phyloP scores from a whole-genome alignment of 2,888 invertebrate species.

The Drosophila parthenogenetica region DNA sequence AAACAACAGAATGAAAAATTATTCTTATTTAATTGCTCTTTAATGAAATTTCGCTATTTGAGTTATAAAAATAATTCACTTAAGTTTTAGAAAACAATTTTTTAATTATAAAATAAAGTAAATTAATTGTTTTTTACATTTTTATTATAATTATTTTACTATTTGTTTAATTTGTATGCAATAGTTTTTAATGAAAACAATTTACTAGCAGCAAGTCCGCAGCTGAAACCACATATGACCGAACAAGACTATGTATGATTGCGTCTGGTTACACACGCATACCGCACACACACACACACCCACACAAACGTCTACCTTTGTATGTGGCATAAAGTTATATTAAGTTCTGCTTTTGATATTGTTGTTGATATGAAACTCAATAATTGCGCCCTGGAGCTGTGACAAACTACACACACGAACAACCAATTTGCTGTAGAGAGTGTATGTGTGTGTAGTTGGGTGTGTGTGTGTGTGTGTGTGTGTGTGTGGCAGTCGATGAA shows the following conservation, averaged over 20 bases:
- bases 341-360: conserved; percentile 35
- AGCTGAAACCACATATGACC: conserved; percentile 1
- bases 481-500: conserved; percentile 62
- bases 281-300: too few relatives aligned
- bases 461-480: conserved; percentile 9
- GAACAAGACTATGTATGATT: neutral
- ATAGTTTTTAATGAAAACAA: neutral
- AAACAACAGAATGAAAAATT: too few relatives aligned
- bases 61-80: too few relatives aligned
- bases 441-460: neutral
- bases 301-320: neutral
- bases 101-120: too few relatives aligned
- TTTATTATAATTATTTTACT: too few relatives aligned
- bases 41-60: too few relatives aligned
- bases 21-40: too few relatives aligned
- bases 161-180: neutral
- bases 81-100: too few relatives aligned
- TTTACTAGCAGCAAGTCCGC: neutral
- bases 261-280: neutral
- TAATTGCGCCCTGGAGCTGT: conserved; percentile 63
- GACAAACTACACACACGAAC: conserved; percentile 29
- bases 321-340: conserved; percentile 35
- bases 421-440: neutral
- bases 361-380: conserved; percentile 50
- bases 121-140: too few relatives aligned